phyloP scores from a whole-genome alignment of 2,113 vertebrate genomes.

The Asarcornis scutulata region DNA sequence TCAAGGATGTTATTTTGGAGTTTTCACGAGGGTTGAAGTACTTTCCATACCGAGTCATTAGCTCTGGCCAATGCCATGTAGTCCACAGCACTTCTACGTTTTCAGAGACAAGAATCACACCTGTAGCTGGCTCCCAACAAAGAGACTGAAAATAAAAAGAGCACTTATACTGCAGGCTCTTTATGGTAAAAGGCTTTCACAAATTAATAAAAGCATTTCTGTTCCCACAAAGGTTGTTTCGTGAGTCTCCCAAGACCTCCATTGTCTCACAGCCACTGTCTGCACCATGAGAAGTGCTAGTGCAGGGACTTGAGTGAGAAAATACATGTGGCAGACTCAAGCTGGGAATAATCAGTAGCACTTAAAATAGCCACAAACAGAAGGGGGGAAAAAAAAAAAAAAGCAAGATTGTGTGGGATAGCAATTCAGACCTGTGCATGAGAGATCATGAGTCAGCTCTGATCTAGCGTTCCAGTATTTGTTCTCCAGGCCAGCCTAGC shows the following conservation, averaged over 20 bases:
- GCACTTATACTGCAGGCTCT: not conserved
- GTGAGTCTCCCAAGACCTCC: not conserved
- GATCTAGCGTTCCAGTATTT: not conserved
- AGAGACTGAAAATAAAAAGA: not conserved
- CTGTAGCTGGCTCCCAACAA: not conserved
- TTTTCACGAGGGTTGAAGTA: not conserved
- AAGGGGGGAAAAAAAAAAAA: rapidly evolving
- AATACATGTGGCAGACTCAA: not conserved
- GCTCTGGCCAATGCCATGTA: not conserved
- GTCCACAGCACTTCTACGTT: not conserved
- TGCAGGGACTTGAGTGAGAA: not conserved
- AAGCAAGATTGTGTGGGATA: not conserved
- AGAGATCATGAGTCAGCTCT: not conserved
- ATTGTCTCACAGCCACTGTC: not conserved
- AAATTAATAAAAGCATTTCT: not conserved
- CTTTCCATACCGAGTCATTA: not conserved
- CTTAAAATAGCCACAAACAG: not conserved
- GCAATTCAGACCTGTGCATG: not conserved
- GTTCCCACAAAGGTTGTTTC: not conserved
- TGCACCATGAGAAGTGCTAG: not conserved
- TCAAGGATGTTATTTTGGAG: not conserved
- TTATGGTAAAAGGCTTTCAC: not conserved
- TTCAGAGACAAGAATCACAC: not conserved
- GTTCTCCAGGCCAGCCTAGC: not conserved
- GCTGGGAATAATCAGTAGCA: not conserved